Evolutionary conservation across 2,797 vertebrate species (phyloP), one percentile per base, ranked within the genome.

Genomic region (Protonibea diacanthus): DNA sequence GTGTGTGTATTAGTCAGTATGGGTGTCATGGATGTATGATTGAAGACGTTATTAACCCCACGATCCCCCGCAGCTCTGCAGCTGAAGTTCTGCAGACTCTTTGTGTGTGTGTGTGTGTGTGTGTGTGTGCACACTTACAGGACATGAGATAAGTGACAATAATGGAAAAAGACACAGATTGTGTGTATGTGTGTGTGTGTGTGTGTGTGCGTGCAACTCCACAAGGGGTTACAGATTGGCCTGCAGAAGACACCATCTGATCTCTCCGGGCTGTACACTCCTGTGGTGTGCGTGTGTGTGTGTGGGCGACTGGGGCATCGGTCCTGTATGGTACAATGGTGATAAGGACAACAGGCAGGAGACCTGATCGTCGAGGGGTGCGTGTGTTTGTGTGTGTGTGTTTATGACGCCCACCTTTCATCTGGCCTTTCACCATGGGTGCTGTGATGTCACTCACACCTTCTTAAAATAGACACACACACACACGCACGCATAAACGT

Each of bases 31-130:
- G 88, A 87, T 90, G 86, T 93, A 83, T 93, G 93, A 95, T 93
- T 95, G 92, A 95, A 94, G 93, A 94, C 91, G 87, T 95, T 95
- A 95, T 95, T 95, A 95, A 93, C 93, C 90, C 86, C n/a, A 63
- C 20, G 56, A 47, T 84, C 86, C 85, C 89, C 93, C 69, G 86
- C 81, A 87, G 89, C 87, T 88, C 81, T 66, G 84, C 85, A 82
- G 89, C 84, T 83, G 85, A 90, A 88, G 71, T 84, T 87, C 64
- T 72, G 49, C 81, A 63, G 42, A 29, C 57, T 48, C 47, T 62
- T 52, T 76, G 81, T 74, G 68, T 74, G 61, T 47, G 23, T 42
- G 69, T 27, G 75, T 68, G 40, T 49, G 62, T 61, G 20, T 40
- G 45, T 42, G n/a, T 80, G 25, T 17, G 8, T 49, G 52, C 40